Evolutionary conservation across 2,888 invertebrate genomes (phyloP).

Genomic region (Polydrusus tereticollis): DNA sequence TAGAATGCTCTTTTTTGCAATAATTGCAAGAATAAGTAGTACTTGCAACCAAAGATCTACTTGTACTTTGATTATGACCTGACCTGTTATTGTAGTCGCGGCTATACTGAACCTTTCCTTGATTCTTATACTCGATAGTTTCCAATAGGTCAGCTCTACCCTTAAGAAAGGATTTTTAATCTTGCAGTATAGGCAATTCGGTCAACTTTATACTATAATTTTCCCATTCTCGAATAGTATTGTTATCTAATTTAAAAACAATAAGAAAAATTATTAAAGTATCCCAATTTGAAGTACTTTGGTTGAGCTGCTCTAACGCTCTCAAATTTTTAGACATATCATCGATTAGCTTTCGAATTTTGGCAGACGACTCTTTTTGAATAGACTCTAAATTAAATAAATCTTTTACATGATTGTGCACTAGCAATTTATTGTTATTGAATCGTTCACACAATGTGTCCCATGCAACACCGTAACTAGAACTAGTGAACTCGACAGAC

Average conservation of each 20-base stretch:
- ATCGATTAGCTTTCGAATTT: constrained; percentile 15
- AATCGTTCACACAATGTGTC: constrained; percentile 23
- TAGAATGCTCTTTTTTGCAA: constrained; percentile 14
- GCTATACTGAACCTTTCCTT: not conserved
- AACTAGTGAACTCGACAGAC: constrained; percentile 4
- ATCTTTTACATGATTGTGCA: constrained; percentile 31
- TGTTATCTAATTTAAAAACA: not conserved
- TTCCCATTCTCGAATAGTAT: constrained; percentile 19
- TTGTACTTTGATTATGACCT: not conserved
- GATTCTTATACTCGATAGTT: constrained; percentile 14
- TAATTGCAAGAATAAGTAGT: not conserved
- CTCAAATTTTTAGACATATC: constrained; percentile 16
- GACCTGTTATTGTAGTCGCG: not conserved
- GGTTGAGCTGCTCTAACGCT: constrained; percentile 19
- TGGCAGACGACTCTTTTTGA: not conserved
- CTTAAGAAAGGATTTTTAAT: constrained; percentile 3
- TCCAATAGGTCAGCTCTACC: constrained; percentile 18
- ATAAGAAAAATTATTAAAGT: not conserved
- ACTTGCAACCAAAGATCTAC: too few species aligned
- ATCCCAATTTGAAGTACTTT: not conserved
- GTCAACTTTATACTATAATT: not conserved
- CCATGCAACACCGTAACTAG: constrained; percentile 20
- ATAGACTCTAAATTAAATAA: constrained; percentile 19
- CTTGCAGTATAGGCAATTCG: not conserved
- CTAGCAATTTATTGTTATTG: constrained; percentile 21